Percentiles rank a stretch among this genome's conserved stretches.
Evolutionary conservation across 2,113 vertebrate species (phyloP).

Genomic region (Diadophis punctatus): DNA sequence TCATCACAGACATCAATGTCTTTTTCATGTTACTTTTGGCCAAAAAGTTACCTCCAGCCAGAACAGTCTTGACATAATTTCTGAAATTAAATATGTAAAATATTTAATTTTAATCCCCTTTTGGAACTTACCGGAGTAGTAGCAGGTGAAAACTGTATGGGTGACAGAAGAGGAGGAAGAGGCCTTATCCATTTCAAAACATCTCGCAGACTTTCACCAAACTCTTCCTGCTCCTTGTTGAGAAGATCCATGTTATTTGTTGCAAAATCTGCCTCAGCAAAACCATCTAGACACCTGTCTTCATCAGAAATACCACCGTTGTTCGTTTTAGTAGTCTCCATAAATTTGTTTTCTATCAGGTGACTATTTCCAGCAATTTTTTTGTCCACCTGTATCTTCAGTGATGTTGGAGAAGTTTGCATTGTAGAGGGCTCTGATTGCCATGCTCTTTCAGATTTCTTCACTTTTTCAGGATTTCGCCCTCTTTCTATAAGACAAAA

Average conservation of each 20-base stretch:
- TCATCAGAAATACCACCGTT: not conserved
- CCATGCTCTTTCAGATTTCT: not conserved
- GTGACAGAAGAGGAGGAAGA: slow-evolving; percentile 82
- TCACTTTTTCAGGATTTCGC: slow-evolving; percentile 16
- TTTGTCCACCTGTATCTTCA: slow-evolving; percentile 28
- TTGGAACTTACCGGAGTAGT: slow-evolving; percentile 58
- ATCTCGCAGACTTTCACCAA: slow-evolving; percentile 59
- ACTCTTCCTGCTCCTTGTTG: slow-evolving; percentile 9
- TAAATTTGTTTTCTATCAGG: not conserved
- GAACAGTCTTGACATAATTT: not conserved
- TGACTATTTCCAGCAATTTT: not conserved
- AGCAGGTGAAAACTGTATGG: slow-evolving; percentile 66
- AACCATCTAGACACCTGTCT: not conserved
- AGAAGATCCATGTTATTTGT: slow-evolving; percentile 13
- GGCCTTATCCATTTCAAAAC: slow-evolving; percentile 75
- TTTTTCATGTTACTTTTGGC: not conserved
- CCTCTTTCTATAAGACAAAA: slow-evolving; percentile 42
- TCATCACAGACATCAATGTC: not conserved
- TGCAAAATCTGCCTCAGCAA: not conserved
- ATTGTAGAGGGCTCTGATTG: not conserved
- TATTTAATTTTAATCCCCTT: not conserved
- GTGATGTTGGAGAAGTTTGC: slow-evolving; percentile 30
- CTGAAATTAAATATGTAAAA: not conserved
- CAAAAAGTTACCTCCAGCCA: not conserved
- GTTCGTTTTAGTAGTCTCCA: not conserved